Percentiles rank a stretch among this genome's conserved stretches.
Evolutionary conservation across 2,888 invertebrate genomes (phyloP).

Genomic region (Pinctada fucata): DNA sequence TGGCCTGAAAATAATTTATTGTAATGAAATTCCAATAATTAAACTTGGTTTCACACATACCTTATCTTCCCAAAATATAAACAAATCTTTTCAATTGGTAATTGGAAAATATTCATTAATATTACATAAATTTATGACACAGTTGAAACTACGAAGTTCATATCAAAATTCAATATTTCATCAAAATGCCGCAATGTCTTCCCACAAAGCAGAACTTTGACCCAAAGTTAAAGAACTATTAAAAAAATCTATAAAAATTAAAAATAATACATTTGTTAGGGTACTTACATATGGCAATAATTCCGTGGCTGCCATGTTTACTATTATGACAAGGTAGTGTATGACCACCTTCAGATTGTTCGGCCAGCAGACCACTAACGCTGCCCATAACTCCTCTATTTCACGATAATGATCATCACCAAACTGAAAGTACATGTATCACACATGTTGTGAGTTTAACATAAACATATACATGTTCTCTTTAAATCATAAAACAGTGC

Average conservation of each 20-base stretch:
- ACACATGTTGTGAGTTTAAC: neutral
- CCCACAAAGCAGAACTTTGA: too few relatives aligned
- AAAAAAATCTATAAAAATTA: too few relatives aligned
- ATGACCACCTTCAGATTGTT: slow-evolving; percentile 98
- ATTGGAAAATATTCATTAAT: neutral
- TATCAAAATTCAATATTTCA: too few relatives aligned
- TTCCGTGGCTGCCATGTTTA: slow-evolving; percentile 97
- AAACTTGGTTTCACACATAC: neutral
- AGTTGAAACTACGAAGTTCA: too few relatives aligned
- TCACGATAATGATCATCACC: slow-evolving; percentile 97
- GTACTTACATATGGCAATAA: slow-evolving; percentile 88
- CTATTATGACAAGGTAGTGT: slow-evolving; percentile 95
- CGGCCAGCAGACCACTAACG: slow-evolving; percentile 94
- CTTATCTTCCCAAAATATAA: neutral
- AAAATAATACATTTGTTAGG: too few relatives aligned
- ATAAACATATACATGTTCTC: too few relatives aligned
- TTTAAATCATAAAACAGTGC: too few relatives aligned
- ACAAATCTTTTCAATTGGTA: neutral
- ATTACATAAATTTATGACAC: neutral
- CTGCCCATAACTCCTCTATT: slow-evolving; percentile 97
- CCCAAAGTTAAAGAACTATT: too few relatives aligned
- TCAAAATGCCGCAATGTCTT: too few relatives aligned
- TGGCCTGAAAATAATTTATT: slow-evolving; percentile 83
- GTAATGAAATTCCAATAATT: neutral
- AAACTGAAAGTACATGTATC: slow-evolving; percentile 81